These are phyloP conservation scores for Xenus cinereus DNA, from an alignment of 2,113 vertebrate species.

Conservation along the genomic window DNA sequence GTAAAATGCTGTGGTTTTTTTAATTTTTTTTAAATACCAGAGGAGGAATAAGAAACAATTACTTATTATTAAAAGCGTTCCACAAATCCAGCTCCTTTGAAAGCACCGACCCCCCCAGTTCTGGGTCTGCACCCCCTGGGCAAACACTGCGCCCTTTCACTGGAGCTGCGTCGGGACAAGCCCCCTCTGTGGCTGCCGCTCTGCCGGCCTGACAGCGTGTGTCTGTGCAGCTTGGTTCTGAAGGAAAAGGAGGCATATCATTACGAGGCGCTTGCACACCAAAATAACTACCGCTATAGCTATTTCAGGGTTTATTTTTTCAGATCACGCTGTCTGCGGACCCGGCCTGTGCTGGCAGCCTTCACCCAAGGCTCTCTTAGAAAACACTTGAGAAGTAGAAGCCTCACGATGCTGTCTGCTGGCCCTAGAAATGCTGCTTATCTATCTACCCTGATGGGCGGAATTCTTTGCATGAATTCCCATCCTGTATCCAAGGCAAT, in stretches of 20 bases:
- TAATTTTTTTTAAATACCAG: neutral
- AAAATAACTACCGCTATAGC: neutral
- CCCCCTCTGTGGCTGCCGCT: neutral
- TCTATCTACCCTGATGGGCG: neutral
- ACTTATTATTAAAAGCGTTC: neutral
- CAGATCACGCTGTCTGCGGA: neutral
- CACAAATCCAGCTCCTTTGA: neutral
- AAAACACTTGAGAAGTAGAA: neutral
- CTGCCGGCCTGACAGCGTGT: neutral
- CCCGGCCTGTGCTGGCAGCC: neutral
- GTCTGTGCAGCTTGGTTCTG: neutral
- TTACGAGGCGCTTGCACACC: neutral
- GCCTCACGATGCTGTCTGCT: neutral
- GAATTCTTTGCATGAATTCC: conserved; percentile 16
- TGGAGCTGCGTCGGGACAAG: neutral
- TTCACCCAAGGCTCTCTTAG: neutral
- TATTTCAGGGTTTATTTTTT: conserved; percentile 15
- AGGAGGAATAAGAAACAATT: neutral
- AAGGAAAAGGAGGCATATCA: neutral
- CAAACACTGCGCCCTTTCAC: neutral
- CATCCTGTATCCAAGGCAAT: conserved; percentile 31
- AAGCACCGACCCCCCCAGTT: neutral
- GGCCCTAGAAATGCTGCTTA: neutral
- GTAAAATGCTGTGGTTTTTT: neutral
- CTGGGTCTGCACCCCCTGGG: neutral